Evolutionary conservation across 2,797 vertebrate genomes (phyloP).

Genomic region (Salarias fasciatus): DNA sequence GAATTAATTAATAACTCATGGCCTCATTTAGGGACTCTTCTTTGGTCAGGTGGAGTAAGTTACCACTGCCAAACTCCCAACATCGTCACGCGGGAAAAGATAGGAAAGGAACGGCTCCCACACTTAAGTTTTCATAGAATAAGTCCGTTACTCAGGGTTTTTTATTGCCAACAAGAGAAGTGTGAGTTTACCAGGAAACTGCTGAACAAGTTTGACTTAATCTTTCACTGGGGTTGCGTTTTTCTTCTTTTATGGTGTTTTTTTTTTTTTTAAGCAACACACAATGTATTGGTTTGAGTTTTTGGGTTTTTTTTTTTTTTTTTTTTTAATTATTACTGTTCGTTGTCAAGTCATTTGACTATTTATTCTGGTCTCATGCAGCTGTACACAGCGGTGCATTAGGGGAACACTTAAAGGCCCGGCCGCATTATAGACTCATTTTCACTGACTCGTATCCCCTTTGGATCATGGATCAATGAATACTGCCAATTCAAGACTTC

Average conservation of each 20-base stretch:
- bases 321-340: conserved; percentile 56
- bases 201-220: conserved; percentile 71
- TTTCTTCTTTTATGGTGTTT: conserved; percentile 59
- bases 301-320: conserved; percentile 39
- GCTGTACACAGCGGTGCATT: conserved; percentile 64
- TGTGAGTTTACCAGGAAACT: conserved; percentile 75
- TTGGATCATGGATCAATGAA: too few relatives aligned
- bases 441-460: too few relatives aligned
- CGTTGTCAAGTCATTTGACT: conserved; percentile 70
- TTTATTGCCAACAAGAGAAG: conserved; percentile 78
- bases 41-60: conserved; percentile 46
- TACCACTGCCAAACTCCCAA: conserved; percentile 60
- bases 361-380: conserved; percentile 76
- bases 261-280: conserved; percentile 55
- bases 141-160: conserved; percentile 86
- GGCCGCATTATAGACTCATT: conserved; percentile 28
- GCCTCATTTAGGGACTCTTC: conserved; percentile 33
- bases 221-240: conserved; percentile 69
- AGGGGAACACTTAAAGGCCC: conserved; percentile 37
- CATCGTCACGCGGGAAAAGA: conserved; percentile 22
- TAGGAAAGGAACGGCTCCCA: conserved; percentile 51
- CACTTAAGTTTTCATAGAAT: conserved; percentile 58
- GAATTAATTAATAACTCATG: conserved; percentile 45
- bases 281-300: conserved; percentile 58
- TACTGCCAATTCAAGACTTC: conserved; percentile 59